Conservation (phyloP, 2,888 invertebrate genomes). For the Tetramorium bicarinatum region DNA sequence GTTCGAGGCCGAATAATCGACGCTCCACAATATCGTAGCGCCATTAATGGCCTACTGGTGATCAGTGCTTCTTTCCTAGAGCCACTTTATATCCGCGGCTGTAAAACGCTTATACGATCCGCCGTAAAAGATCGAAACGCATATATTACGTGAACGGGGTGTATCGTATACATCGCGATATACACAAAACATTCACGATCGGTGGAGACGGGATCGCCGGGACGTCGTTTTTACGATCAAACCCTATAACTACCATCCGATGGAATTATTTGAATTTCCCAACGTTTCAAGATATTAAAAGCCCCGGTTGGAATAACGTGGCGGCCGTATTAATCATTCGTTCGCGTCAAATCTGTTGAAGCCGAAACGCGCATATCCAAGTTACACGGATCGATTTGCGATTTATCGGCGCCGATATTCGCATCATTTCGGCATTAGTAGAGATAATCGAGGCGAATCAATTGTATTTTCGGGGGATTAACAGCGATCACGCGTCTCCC, state of each 20-base stretch:
- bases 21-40: constrained; percentile 42
- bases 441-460: constrained; percentile 38
- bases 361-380: constrained; percentile 21
- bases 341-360: constrained; percentile 22
- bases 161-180: constrained; percentile 36
- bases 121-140: constrained; percentile 51
- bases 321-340: constrained; percentile 44
- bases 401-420: constrained; percentile 43
- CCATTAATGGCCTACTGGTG: constrained; percentile 37
- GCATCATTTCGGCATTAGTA: constrained; percentile 31
- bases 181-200: constrained; percentile 34
- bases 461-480: constrained; percentile 28
- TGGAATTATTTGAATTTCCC: constrained; percentile 47
- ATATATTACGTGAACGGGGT: constrained; percentile 46
- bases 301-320: constrained; percentile 20
- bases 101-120: constrained; percentile 52
- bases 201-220: constrained; percentile 21
- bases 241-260: constrained; percentile 43
- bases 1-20: constrained; percentile 22
- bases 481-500: not conserved
- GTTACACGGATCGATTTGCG: constrained; percentile 32
- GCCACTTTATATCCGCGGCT: constrained; percentile 49
- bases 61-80: constrained; percentile 42
- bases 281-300: constrained; percentile 48
- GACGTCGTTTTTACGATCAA: constrained; percentile 52